Percentiles rank a stretch among this genome's conserved stretches.
phyloP scores from a whole-genome alignment of 2,888 invertebrate species.

The Deroplatys truncata region DNA sequence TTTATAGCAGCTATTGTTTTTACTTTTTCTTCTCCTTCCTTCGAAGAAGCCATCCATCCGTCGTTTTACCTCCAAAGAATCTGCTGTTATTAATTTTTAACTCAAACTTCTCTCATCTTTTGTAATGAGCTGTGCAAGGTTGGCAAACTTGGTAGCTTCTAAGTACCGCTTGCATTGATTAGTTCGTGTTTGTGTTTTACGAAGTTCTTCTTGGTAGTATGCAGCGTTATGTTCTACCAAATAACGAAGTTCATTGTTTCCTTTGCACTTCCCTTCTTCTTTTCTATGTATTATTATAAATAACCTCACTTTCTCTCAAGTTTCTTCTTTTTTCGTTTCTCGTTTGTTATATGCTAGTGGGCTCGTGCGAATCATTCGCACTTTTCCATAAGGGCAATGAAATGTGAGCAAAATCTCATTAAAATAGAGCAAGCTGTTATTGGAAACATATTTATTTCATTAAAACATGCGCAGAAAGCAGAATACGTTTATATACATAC shows the following conservation, averaged over 20 bases:
- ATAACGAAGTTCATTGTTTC: neutral
- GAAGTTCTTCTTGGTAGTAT: neutral
- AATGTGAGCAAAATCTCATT: too few relatives aligned
- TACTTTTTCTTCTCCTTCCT: neutral
- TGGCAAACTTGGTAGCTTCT: neutral
- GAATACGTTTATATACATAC: too few relatives aligned
- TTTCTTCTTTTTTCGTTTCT: too few relatives aligned
- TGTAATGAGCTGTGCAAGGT: neutral
- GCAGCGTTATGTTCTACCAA: neutral
- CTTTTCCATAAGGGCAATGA: too few relatives aligned
- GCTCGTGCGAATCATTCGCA: too few relatives aligned
- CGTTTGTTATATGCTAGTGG: too few relatives aligned
- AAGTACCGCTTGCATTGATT: neutral
- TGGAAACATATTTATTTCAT: too few relatives aligned
- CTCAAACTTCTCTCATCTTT: neutral
- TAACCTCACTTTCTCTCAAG: too few relatives aligned
- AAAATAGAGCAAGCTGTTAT: too few relatives aligned
- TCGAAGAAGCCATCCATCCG: neutral
- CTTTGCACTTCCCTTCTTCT: neutral
- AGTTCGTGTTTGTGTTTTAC: neutral
- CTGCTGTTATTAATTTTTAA: neutral
- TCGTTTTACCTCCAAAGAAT: neutral
- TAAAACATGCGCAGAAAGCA: too few relatives aligned
- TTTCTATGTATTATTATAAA: neutral
- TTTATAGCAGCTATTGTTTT: neutral